These are phyloP conservation scores for Dynastes tityus DNA, from an alignment of 2,888 invertebrate species.

Conservation along the genomic window DNA sequence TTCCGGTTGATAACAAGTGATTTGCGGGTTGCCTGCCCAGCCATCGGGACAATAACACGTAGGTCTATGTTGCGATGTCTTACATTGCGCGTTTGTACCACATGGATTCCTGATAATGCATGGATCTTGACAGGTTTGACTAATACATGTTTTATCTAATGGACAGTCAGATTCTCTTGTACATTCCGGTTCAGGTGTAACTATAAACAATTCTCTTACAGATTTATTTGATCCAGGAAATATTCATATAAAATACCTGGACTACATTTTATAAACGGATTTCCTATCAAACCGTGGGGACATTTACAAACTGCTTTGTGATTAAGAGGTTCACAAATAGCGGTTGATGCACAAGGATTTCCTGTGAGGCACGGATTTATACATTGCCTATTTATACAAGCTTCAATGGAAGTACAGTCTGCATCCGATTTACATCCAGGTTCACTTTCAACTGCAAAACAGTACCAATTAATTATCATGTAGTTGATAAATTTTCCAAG, in stretches of 20 bases:
- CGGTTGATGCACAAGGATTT: slow-evolving; percentile 84
- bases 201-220: slow-evolving; percentile 60
- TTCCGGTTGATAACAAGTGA: slow-evolving; percentile 89
- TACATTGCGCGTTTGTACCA: slow-evolving; percentile 86
- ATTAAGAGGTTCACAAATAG: slow-evolving; percentile 82
- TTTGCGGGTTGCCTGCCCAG: slow-evolving; percentile 91
- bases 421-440: slow-evolving; percentile 80
- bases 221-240: neutral
- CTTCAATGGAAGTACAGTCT: slow-evolving; percentile 82
- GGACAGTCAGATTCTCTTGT: slow-evolving; percentile 83
- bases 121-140: slow-evolving; percentile 85
- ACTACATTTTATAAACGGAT: slow-evolving; percentile 87
- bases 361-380: slow-evolving; percentile 82
- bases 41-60: slow-evolving; percentile 88
- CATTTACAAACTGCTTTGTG: slow-evolving; percentile 87
- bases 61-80: slow-evolving; percentile 84
- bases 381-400: slow-evolving; percentile 82
- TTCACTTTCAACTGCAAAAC: slow-evolving; percentile 65
- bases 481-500: slow-evolving; percentile 29
- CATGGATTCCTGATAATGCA: slow-evolving; percentile 86
- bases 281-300: slow-evolving; percentile 81
- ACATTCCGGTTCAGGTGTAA: slow-evolving; percentile 78
- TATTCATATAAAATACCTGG: slow-evolving; percentile 64
- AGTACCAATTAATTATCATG: slow-evolving; percentile 57
- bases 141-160: slow-evolving; percentile 84